Evolutionary conservation across 2,113 vertebrate species (phyloP).

Genomic region (Pangasianodon gigas): DNA sequence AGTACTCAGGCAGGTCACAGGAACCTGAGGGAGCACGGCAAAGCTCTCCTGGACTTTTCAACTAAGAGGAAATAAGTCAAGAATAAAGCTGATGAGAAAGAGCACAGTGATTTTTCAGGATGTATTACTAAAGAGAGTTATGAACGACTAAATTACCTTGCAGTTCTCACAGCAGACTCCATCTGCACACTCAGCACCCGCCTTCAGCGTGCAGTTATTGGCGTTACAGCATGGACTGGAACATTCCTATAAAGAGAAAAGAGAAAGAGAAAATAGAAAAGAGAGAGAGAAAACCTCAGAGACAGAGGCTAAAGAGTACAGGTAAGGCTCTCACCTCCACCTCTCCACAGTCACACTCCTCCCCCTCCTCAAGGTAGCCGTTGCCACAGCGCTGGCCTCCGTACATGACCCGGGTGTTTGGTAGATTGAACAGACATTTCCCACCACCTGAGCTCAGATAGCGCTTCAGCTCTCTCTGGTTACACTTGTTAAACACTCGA

Average conservation of each 20-base stretch:
- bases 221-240: slow-evolving; percentile 90
- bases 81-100: slow-evolving; percentile 3
- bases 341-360: slow-evolving; percentile 96
- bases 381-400: slow-evolving; percentile 93
- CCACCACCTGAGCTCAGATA: slow-evolving; percentile 92
- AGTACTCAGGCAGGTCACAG: slow-evolving; percentile 92
- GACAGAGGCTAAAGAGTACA: neutral
- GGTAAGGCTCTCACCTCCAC: slow-evolving; percentile 78
- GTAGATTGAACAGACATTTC: slow-evolving; percentile 94
- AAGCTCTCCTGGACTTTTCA: slow-evolving; percentile 79
- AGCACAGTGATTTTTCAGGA: neutral
- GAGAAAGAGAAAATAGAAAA: slow-evolving; percentile 35
- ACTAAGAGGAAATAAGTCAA: slow-evolving; percentile 64
- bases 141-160: slow-evolving; percentile 77
- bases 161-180: slow-evolving; percentile 92
- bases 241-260: slow-evolving; percentile 79
- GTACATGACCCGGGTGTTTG: slow-evolving; percentile 85
- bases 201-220: slow-evolving; percentile 87
- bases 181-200: slow-evolving; percentile 87
- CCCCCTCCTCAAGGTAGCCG: slow-evolving; percentile 94
- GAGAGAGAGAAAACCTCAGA: neutral
- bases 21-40: slow-evolving; percentile 80
- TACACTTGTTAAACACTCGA: slow-evolving; percentile 89
- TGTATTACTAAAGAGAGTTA: neutral
- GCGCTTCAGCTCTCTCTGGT: slow-evolving; percentile 82